Percentiles rank a stretch among this genome's conserved stretches.
These are phyloP conservation scores for Sebastes diploproa DNA, from an alignment of 2,797 vertebrate species.

Conservation along the genomic window DNA sequence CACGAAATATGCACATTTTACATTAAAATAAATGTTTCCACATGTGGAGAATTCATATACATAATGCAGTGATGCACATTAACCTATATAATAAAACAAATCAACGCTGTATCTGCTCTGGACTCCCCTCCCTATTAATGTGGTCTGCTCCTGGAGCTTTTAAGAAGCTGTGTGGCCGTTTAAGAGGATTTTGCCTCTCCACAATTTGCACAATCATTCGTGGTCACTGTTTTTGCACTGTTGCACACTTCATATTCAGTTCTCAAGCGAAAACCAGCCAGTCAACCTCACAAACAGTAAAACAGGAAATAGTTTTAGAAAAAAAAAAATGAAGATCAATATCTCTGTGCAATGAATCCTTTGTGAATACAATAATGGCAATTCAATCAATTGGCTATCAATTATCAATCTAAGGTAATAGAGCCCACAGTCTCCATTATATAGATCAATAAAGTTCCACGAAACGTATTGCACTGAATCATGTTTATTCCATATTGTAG, in stretches of 20 bases:
- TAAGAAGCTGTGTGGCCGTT: neutral
- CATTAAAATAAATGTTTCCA: fast-evolving
- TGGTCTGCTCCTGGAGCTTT: slow-evolving; percentile 19
- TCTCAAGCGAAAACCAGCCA: neutral
- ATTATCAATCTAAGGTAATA: neutral
- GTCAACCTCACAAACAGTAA: neutral
- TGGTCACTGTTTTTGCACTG: neutral
- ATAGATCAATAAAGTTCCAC: neutral
- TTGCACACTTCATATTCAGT: neutral
- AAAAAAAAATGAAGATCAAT: neutral
- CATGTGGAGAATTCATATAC: fast-evolving
- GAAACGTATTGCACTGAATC: neutral
- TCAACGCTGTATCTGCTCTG: fast-evolving
- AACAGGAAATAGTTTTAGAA: neutral
- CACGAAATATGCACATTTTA: fast-evolving
- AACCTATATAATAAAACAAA: no score
- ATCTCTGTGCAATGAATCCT: neutral
- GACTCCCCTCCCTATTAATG: neutral
- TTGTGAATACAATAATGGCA: neutral
- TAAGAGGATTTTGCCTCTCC: fast-evolving
- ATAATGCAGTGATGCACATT: neutral
- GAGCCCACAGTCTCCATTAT: neutral
- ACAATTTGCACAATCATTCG: neutral
- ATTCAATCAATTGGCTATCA: neutral
- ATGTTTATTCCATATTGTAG: neutral